A percentile compares a stretch with the other conserved stretches of the same genome.
Evolutionary conservation across 2,797 vertebrate genomes (phyloP).

Genomic region (Semaprochilodus insignis): DNA sequence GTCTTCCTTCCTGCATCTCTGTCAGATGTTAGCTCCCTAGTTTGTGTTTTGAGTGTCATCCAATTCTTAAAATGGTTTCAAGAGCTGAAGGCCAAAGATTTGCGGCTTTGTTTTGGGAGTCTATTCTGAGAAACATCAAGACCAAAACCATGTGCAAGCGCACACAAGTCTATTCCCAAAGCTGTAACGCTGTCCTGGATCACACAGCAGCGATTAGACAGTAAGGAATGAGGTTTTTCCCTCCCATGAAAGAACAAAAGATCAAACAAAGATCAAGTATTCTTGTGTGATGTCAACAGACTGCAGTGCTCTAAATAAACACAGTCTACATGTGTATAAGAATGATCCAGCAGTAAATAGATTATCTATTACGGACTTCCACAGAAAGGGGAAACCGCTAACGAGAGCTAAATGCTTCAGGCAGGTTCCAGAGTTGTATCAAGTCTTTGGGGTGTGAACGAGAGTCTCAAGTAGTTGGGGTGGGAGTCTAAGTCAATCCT

Average conservation of each 20-base stretch:
- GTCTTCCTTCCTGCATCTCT: background rate
- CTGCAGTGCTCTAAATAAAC: background rate
- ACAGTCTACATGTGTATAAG: background rate
- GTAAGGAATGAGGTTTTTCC: slow-evolving; percentile 9
- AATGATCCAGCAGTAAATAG: background rate
- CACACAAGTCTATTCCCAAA: slow-evolving; percentile 6
- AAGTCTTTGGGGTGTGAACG: no score
- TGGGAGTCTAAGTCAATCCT: no score
- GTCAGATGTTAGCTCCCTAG: background rate
- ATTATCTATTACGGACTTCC: no score
- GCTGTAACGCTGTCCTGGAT: slow-evolving; percentile 15
- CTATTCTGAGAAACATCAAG: slow-evolving; percentile 39
- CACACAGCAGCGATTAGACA: slow-evolving; percentile 34
- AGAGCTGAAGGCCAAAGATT: slow-evolving; percentile 20
- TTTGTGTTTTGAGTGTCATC: slow-evolving; percentile 1
- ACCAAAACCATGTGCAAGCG: slow-evolving; percentile 27
- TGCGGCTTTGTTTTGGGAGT: slow-evolving; percentile 31
- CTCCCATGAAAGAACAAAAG: slow-evolving; percentile 10
- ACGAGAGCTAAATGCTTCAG: no score
- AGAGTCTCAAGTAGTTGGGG: no score
- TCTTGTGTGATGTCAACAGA: background rate
- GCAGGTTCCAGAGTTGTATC: no score
- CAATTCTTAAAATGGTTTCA: slow-evolving; percentile 34
- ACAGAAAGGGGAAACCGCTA: background rate
- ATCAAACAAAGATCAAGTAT: slow-evolving; percentile 12